Evolutionary conservation across 2,113 vertebrate species (phyloP), one percentile per base, ranked within the genome.

Genomic region (Arvicanthis niloticus): DNA sequence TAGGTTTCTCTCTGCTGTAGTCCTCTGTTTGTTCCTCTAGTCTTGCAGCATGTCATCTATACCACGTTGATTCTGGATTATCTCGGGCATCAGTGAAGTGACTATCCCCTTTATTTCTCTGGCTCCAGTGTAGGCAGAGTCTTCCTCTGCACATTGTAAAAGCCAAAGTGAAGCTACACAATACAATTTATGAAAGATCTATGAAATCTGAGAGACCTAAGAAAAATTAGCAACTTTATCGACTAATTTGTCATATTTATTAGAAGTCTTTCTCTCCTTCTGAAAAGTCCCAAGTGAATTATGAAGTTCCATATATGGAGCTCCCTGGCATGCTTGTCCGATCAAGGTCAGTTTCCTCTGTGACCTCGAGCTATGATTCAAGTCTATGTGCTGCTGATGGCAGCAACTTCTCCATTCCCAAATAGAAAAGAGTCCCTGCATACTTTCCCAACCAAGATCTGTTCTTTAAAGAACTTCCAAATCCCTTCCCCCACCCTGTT

Each of bases 1-100:
- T 13, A 60, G 70, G n/a, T 3, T 89, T 19, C 70, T 7, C 34
- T 70, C 2, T 82, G 17, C 4, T 77, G 37, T 13, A 13, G 37
- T 31, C 24, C 16, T 93, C 24, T 51, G 3, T 65, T 29, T 91
- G 11, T 0, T 56, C 10, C 15, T 22, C 73, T n/a, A 48, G 5
- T 67, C 24, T 13, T 65, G 1, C 0, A 24, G 6, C 0, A 2
- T 16, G 0, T 34, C 13, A 88, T 16, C 7, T 22, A 2, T 3
- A 2, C 16, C 15, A 19, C 13, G 3, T 56, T 75, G 24, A 87
- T 24, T 78, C 31, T 84, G 29, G 13, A 34, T 84, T 91, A 5
- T 65, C 26, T 72, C 22, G 21, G 67, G 40, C 29, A 72, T 16
- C 24, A 58, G 3, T 7, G 51, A 3, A 58, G 3, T 7, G 51